These are phyloP conservation scores for Disparrhopalites patrizii DNA, from an alignment of 2,888 invertebrate species.

Conservation along the genomic window DNA sequence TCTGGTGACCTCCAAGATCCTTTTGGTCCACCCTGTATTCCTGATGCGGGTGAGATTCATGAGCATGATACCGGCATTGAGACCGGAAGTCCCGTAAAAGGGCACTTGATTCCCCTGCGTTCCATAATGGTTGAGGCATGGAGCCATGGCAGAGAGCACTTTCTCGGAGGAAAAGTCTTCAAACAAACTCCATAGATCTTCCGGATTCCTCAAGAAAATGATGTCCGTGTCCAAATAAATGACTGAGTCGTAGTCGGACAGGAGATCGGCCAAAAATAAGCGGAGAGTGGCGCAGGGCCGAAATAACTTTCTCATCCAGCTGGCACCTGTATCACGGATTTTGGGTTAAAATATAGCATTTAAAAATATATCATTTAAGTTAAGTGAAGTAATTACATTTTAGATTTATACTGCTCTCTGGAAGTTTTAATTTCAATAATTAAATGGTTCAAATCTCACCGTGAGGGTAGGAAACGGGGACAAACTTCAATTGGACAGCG, in stretches of 20 bases:
- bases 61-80: constrained; percentile 55
- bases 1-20: constrained; percentile 50
- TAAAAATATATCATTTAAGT: neutral
- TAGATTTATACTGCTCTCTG: no score
- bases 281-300: constrained; percentile 48
- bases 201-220: constrained; percentile 52
- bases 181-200: constrained; percentile 52
- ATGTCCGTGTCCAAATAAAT: constrained; percentile 55
- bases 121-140: constrained; percentile 54
- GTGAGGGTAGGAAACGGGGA: constrained; percentile 38
- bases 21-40: constrained; percentile 50
- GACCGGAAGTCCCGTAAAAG: constrained; percentile 52
- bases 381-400: no score
- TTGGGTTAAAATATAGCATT: neutral
- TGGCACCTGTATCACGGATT: constrained; percentile 23
- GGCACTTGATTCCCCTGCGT: constrained; percentile 52
- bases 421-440: no score
- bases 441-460: constrained; percentile 20
- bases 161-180: constrained; percentile 21
- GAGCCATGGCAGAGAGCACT: constrained; percentile 52
- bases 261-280: constrained; percentile 49
- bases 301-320: constrained; percentile 47
- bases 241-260: constrained; percentile 51
- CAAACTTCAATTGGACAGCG: constrained; percentile 27
- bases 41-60: constrained; percentile 54